Evolutionary conservation across 2,797 vertebrate genomes (phyloP).

Genomic region (Crenichthys baileyi): DNA sequence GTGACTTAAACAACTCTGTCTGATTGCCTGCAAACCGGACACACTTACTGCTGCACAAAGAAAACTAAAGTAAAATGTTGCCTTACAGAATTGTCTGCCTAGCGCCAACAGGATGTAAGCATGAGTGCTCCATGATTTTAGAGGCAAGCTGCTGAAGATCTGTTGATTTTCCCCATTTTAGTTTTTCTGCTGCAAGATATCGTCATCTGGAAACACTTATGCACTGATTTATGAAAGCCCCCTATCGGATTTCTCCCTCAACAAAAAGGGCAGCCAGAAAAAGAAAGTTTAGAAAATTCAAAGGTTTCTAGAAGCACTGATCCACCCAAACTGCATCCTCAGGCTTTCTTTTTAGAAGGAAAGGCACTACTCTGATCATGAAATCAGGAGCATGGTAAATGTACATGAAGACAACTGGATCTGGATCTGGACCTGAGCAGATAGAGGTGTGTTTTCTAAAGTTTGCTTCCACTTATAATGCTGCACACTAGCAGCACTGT

Average conservation of each 20-base stretch:
- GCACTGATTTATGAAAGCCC: slow-evolving; percentile 79
- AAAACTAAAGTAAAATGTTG: slow-evolving; percentile 40
- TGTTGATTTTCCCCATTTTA: slow-evolving; percentile 50
- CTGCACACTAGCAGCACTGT: slow-evolving; percentile 28
- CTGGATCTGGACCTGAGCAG: not conserved
- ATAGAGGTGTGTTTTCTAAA: not conserved
- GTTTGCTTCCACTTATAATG: slow-evolving; percentile 26
- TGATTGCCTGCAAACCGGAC: slow-evolving; percentile 59
- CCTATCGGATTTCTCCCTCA: slow-evolving; percentile 80
- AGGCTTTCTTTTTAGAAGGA: slow-evolving; percentile 1
- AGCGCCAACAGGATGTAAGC: slow-evolving; percentile 69
- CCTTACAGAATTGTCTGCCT: slow-evolving; percentile 50
- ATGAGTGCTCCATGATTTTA: slow-evolving; percentile 45
- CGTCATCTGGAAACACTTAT: slow-evolving; percentile 87
- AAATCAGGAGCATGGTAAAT: slow-evolving; percentile 9
- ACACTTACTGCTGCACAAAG: slow-evolving; percentile 47
- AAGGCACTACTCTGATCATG: slow-evolving; percentile 29
- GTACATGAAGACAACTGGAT: not conserved
- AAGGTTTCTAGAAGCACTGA: slow-evolving; percentile 63
- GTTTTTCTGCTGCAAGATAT: slow-evolving; percentile 59
- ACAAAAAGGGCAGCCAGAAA: slow-evolving; percentile 70
- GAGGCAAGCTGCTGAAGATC: slow-evolving; percentile 66
- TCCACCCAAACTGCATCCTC: slow-evolving; percentile 32
- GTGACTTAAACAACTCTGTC: slow-evolving; percentile 65
- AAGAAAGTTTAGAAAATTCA: slow-evolving; percentile 63